Conservation (phyloP, 2,888 invertebrate species). For the Leptopilina syphax region DNA sequence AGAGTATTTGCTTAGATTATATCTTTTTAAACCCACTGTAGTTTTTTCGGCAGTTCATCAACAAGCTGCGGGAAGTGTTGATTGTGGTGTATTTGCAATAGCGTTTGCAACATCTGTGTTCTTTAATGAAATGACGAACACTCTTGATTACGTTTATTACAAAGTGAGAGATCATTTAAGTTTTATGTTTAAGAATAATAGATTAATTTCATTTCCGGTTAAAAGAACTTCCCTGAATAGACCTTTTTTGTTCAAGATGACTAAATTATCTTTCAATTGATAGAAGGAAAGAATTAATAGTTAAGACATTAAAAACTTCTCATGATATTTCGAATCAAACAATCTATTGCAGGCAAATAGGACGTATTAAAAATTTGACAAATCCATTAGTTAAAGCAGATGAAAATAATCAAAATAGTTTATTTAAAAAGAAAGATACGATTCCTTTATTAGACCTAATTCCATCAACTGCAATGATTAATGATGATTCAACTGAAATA, state of each 20-base stretch:
- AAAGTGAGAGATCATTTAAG: background rate
- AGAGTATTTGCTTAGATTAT: no score
- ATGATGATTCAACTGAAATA: no score
- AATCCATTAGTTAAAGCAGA: no score
- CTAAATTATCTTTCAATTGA: background rate
- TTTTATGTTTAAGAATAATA: conserved; percentile 3
- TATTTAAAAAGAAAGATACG: no score
- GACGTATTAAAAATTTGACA: no score
- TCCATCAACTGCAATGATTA: no score
- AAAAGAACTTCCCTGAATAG: background rate
- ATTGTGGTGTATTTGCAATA: background rate
- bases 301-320: no score
- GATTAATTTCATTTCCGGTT: background rate
- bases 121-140: no score
- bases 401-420: no score
- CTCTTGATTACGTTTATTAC: background rate
- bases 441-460: no score
- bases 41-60: background rate
- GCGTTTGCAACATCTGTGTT: background rate
- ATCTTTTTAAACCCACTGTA: background rate
- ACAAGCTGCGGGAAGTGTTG: background rate
- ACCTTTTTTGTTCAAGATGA: background rate
- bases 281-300: background rate
- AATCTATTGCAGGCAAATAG: no score
- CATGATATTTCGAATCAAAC: no score